Conservation (phyloP, 2,888 invertebrate genomes). For the Chaetogeoica ovagalla region DNA sequence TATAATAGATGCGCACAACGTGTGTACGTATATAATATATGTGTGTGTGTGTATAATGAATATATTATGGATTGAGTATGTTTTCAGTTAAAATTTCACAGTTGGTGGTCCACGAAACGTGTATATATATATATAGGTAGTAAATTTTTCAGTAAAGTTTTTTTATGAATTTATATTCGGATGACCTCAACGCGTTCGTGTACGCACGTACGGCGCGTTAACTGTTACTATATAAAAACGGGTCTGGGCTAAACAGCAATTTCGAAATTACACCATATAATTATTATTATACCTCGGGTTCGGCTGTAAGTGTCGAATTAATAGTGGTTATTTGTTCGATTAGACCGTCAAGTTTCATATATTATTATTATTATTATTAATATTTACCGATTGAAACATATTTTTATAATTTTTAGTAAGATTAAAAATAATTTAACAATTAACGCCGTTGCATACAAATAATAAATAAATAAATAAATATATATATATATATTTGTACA, state of each 20-base stretch:
- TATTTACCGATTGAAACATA: neutral
- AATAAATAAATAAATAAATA: too few relatives aligned
- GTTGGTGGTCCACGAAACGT: slow-evolving; percentile 16
- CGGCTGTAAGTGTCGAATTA: slow-evolving; percentile 21
- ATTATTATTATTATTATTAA: neutral
- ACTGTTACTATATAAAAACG: neutral
- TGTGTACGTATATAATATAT: neutral
- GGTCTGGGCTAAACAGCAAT: slow-evolving; percentile 1
- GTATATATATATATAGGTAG: neutral
- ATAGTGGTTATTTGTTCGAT: slow-evolving; percentile 2
- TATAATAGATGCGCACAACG: too few relatives aligned
- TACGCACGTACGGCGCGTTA: neutral
- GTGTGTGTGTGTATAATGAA: neutral
- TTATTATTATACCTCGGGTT: slow-evolving; percentile 9
- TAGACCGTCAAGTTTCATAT: slow-evolving; percentile 6
- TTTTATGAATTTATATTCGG: slow-evolving; percentile 2
- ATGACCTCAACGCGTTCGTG: neutral
- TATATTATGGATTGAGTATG: neutral
- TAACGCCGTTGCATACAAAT: too few relatives aligned
- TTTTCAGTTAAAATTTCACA: slow-evolving; percentile 15
- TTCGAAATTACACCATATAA: slow-evolving; percentile 19
- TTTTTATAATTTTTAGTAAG: slow-evolving; percentile 2
- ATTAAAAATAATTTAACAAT: too few relatives aligned
- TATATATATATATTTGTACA: too few relatives aligned
- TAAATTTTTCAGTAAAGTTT: slow-evolving; percentile 8